Conservation (phyloP, 2,888 invertebrate genomes). For the Spodoptera exigua region DNA sequence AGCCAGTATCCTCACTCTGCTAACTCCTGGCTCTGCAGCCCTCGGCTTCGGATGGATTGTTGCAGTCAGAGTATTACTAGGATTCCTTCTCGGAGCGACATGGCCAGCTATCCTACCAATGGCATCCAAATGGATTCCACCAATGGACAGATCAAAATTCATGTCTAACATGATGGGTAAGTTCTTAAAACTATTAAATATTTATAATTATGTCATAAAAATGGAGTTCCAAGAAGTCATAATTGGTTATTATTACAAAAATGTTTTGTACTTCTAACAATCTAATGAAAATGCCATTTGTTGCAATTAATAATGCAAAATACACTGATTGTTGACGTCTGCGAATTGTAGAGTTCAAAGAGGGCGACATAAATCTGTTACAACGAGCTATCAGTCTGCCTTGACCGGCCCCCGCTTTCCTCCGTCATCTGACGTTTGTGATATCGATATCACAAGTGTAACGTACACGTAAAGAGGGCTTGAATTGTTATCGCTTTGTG, state of each 20-base stretch:
- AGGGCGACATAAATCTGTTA: slow-evolving; percentile 54
- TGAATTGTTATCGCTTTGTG: slow-evolving; percentile 62
- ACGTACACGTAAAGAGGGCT: slow-evolving; percentile 64
- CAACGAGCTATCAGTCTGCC: slow-evolving; percentile 40
- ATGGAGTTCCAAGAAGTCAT: slow-evolving; percentile 5
- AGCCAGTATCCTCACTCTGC: slow-evolving; percentile 94
- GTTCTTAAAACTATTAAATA: slow-evolving; percentile 45
- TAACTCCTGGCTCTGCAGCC: slow-evolving; percentile 94
- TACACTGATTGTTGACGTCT: slow-evolving; percentile 11
- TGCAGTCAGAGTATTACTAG: slow-evolving; percentile 92
- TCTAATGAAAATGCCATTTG: slow-evolving; percentile 9
- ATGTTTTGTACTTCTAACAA: slow-evolving; percentile 19
- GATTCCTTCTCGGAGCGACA: slow-evolving; percentile 95
- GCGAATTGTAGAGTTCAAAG: slow-evolving; percentile 58
- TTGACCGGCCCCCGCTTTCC: slow-evolving; percentile 66
- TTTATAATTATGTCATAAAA: slow-evolving; percentile 9
- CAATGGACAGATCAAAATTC: slow-evolving; percentile 97
- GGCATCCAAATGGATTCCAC: slow-evolving; percentile 98
- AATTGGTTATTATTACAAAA: slow-evolving; percentile 10
- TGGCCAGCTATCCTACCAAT: slow-evolving; percentile 98
- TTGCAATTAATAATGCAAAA: slow-evolving; percentile 24
- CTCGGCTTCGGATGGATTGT: slow-evolving; percentile 92
- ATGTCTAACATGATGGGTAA: slow-evolving; percentile 97
- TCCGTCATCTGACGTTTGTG: slow-evolving; percentile 54
- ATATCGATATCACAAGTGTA: slow-evolving; percentile 51